Evolutionary conservation across 2,797 vertebrate genomes (phyloP).

Genomic region (Parauchenoglanis punctatus): DNA sequence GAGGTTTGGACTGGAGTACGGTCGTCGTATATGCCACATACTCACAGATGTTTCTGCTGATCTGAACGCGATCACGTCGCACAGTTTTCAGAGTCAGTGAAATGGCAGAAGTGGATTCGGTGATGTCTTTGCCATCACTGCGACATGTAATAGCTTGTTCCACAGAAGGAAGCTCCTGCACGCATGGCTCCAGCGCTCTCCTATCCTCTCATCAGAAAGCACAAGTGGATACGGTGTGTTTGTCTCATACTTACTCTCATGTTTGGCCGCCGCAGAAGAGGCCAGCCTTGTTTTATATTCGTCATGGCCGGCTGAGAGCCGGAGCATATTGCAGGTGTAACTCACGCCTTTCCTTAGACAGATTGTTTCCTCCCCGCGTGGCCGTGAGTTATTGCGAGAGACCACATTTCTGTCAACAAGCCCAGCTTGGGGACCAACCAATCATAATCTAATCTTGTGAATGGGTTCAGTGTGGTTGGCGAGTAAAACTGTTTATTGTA

Average conservation of each 20-base stretch:
- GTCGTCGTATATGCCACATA: background rate
- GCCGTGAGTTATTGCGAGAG: slow-evolving; percentile 62
- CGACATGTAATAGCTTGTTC: slow-evolving; percentile 43
- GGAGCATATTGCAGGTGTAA: slow-evolving; percentile 61
- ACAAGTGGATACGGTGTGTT: slow-evolving; percentile 50
- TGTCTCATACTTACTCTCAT: slow-evolving; percentile 46
- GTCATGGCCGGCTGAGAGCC: slow-evolving; percentile 56
- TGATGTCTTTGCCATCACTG: slow-evolving; percentile 23
- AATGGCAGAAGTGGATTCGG: slow-evolving; percentile 20
- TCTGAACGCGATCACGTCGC: background rate
- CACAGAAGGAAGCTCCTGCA: slow-evolving; percentile 18
- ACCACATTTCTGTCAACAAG: slow-evolving; percentile 63
- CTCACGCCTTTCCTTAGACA: slow-evolving; percentile 57
- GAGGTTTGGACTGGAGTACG: too few species aligned
- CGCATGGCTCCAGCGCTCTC: slow-evolving; percentile 33
- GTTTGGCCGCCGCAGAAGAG: slow-evolving; percentile 27
- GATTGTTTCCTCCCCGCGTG: slow-evolving; percentile 59
- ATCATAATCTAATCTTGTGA: slow-evolving; percentile 68
- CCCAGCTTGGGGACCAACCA: slow-evolving; percentile 64
- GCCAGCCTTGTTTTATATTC: slow-evolving; percentile 54
- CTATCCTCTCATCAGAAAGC: slow-evolving; percentile 44
- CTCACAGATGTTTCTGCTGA: background rate
- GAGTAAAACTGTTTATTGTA: slow-evolving; percentile 63
- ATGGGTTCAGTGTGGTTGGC: slow-evolving; percentile 61
- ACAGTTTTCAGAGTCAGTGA: slow-evolving; percentile 7